Evolutionary conservation across 2,797 vertebrate species (phyloP).

Genomic region (Pachyuromys duprasi): DNA sequence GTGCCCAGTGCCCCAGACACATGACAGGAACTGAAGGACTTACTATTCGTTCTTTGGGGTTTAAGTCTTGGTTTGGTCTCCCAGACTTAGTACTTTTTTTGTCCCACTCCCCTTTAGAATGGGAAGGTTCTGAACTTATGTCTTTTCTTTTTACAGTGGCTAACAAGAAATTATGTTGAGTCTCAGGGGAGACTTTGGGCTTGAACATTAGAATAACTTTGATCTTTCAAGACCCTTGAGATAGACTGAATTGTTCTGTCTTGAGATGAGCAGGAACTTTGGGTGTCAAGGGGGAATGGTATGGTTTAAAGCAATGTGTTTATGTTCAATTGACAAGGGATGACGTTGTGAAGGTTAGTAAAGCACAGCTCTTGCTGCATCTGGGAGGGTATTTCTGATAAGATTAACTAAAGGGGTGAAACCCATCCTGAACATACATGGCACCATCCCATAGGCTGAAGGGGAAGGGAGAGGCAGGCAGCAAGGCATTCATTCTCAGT

Average conservation of each 20-base stretch:
- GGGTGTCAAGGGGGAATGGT: neutral
- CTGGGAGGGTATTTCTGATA: neutral
- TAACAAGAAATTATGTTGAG: neutral
- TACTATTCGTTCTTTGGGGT: neutral
- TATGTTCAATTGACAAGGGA: neutral
- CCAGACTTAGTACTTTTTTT: neutral
- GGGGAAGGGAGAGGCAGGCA: neutral
- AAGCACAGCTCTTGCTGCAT: neutral
- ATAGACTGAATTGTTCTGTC: neutral
- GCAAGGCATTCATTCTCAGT: no score
- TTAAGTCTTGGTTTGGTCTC: neutral
- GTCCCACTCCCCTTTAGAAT: neutral
- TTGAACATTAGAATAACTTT: neutral
- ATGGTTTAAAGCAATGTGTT: neutral
- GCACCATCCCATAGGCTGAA: neutral
- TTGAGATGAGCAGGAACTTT: neutral
- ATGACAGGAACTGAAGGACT: neutral
- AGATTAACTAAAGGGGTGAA: neutral
- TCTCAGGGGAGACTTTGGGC: neutral
- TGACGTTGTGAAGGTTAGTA: neutral
- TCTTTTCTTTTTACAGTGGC: neutral
- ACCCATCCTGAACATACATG: no score
- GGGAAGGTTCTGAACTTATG: neutral
- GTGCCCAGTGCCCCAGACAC: neutral
- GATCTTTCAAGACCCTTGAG: no score